phyloP scores from a whole-genome alignment of 1,140 invertebrate species.

The Lepidurus apus region DNA sequence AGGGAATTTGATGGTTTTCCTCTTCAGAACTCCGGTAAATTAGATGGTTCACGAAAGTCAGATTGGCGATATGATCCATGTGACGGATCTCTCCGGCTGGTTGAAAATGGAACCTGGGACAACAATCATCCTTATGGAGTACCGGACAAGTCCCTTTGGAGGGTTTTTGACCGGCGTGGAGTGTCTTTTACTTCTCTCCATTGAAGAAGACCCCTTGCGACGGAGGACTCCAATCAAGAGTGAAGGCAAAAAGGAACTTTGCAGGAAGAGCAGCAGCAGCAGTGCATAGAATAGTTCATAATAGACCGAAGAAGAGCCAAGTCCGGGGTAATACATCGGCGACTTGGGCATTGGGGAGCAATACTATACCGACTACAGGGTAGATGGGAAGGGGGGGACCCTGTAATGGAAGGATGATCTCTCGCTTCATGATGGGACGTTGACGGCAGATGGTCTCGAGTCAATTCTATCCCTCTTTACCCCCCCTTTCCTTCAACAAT shows the following conservation, averaged over 20 bases:
- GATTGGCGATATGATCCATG: neutral
- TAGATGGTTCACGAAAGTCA: neutral
- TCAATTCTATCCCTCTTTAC: slow-evolving; percentile 2
- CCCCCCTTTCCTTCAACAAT: neutral
- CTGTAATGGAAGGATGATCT: slow-evolving; percentile 16
- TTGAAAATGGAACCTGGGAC: neutral
- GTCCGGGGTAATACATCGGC: slow-evolving; percentile 4
- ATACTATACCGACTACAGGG: neutral
- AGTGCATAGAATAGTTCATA: neutral
- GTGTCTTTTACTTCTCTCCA: neutral
- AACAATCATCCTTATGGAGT: slow-evolving; percentile 3
- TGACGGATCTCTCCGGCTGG: neutral
- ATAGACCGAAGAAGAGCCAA: neutral
- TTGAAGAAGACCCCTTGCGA: neutral
- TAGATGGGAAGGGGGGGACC: neutral
- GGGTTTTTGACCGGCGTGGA: neutral
- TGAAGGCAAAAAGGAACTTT: neutral
- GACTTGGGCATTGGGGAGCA: slow-evolving; percentile 20
- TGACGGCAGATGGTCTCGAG: slow-evolving; percentile 20
- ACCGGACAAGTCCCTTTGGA: neutral
- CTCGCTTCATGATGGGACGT: slow-evolving; percentile 14
- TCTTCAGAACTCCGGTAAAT: neutral
- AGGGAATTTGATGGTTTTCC: too few species aligned
- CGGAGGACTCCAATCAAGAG: neutral
- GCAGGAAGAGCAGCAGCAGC: neutral